A percentile compares a stretch with the other conserved stretches of the same genome.
These are phyloP conservation scores for Neodiprion virginianus DNA, from an alignment of 1,140 invertebrate species.

Conservation along the genomic window DNA sequence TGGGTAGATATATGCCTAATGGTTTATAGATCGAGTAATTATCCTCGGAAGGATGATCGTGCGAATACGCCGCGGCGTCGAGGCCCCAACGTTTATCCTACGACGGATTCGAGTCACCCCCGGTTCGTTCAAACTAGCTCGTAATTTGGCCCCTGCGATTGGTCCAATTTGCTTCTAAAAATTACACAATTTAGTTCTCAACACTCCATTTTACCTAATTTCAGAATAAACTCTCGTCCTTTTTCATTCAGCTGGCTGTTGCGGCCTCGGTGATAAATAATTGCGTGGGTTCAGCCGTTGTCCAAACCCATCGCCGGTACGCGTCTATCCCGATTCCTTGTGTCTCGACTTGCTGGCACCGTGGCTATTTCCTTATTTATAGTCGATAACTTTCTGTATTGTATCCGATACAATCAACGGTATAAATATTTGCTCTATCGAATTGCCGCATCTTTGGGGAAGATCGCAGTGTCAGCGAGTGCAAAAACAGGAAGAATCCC, in stretches of 20 bases:
- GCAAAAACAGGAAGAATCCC: too few relatives aligned
- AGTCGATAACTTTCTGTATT: constrained; percentile 1
- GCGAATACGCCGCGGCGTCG: neutral
- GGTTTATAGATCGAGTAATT: neutral
- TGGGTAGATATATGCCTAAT: neutral
- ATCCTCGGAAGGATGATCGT: neutral
- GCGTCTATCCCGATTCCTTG: neutral
- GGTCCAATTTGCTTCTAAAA: too few relatives aligned
- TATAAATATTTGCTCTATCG: constrained; percentile 2
- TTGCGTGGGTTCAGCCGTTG: neutral
- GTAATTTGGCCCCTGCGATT: too few relatives aligned
- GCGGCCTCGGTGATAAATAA: neutral
- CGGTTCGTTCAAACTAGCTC: too few relatives aligned
- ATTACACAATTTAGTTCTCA: too few relatives aligned
- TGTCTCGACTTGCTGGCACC: neutral
- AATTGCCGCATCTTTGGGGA: neutral
- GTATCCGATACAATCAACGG: constrained; percentile 1
- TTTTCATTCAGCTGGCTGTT: neutral
- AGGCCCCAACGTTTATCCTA: too few relatives aligned
- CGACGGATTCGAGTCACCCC: too few relatives aligned
- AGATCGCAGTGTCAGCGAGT: too few relatives aligned
- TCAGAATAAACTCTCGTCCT: neutral
- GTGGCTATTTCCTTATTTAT: constrained; percentile 1
- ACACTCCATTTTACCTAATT: too few relatives aligned
- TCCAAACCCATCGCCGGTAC: neutral